phyloP scores from a whole-genome alignment of 2,113 vertebrate species.

The Corapipo altera region DNA sequence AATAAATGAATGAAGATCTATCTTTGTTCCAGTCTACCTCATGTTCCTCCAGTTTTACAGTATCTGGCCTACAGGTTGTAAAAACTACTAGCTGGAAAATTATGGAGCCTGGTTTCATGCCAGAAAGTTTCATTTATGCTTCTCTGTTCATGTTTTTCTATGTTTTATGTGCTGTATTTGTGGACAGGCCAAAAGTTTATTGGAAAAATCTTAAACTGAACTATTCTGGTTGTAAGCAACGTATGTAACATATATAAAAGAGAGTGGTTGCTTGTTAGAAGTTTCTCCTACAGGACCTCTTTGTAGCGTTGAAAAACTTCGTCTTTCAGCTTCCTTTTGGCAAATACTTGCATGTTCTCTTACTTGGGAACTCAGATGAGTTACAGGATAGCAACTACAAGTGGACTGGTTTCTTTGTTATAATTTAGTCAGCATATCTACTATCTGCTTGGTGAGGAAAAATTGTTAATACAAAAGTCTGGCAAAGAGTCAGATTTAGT shows the following conservation, averaged over 20 bases:
- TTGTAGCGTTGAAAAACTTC: not conserved
- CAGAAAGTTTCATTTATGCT: not conserved
- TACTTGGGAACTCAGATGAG: not conserved
- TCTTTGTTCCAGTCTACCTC: not conserved
- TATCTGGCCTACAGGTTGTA: not conserved
- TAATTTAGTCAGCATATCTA: not conserved
- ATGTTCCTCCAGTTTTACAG: not conserved
- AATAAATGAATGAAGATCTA: not conserved
- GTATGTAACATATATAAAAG: not conserved
- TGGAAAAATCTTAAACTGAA: not conserved
- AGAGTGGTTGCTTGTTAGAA: not conserved
- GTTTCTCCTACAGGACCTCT: not conserved
- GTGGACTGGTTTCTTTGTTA: not conserved
- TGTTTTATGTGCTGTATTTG: not conserved
- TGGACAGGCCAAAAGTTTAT: not conserved
- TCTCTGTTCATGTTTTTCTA: not conserved
- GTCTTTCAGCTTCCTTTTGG: not conserved
- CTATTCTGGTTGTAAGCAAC: not conserved
- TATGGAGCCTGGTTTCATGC: not conserved
- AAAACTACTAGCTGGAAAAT: not conserved
- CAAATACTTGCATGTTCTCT: not conserved
- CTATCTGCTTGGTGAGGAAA: not conserved
- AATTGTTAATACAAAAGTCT: not conserved
- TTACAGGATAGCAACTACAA: not conserved
- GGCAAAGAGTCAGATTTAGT: not conserved